A percentile compares a stretch with the other conserved stretches of the same genome.
phyloP scores from a whole-genome alignment of 2,797 vertebrate species.

The Cuculus canorus region DNA sequence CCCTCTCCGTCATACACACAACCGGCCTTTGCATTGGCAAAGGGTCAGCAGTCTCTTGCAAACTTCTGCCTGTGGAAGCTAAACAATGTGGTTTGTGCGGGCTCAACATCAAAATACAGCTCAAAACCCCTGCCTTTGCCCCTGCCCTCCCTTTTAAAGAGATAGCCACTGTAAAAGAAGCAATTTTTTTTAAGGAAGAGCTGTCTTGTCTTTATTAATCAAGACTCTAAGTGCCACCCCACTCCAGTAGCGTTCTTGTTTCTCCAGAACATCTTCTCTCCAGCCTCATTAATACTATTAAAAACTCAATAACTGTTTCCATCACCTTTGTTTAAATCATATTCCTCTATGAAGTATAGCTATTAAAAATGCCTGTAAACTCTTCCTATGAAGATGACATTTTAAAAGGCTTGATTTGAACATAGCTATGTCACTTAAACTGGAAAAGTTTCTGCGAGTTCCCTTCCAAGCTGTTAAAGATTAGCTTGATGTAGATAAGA shows the following conservation, averaged over 20 bases:
- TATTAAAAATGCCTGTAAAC: conserved; percentile 73
- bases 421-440: conserved; percentile 76
- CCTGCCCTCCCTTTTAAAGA: conserved; percentile 72
- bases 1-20: not conserved
- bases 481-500: conserved; percentile 82
- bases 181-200: conserved; percentile 40
- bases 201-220: conserved; percentile 65
- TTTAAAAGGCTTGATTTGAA: conserved; percentile 75
- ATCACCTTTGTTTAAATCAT: conserved; percentile 68
- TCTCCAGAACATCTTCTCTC: conserved; percentile 44
- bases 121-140: conserved; percentile 50
- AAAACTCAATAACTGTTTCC: conserved; percentile 53
- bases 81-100: conserved; percentile 65
- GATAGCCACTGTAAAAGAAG: conserved; percentile 41
- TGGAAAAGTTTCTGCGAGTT: conserved; percentile 75
- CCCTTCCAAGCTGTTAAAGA: conserved; percentile 82
- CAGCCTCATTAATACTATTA: conserved; percentile 56
- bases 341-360: conserved; percentile 42
- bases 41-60: conserved; percentile 62
- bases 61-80: conserved; percentile 60
- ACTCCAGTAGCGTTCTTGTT: conserved; percentile 48
- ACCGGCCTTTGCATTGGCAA: not conserved
- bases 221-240: conserved; percentile 54
- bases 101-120: conserved; percentile 67
- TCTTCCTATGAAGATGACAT: conserved; percentile 74